phyloP scores from a whole-genome alignment of 2,888 invertebrate species.

The Drosophila bunnanda region DNA sequence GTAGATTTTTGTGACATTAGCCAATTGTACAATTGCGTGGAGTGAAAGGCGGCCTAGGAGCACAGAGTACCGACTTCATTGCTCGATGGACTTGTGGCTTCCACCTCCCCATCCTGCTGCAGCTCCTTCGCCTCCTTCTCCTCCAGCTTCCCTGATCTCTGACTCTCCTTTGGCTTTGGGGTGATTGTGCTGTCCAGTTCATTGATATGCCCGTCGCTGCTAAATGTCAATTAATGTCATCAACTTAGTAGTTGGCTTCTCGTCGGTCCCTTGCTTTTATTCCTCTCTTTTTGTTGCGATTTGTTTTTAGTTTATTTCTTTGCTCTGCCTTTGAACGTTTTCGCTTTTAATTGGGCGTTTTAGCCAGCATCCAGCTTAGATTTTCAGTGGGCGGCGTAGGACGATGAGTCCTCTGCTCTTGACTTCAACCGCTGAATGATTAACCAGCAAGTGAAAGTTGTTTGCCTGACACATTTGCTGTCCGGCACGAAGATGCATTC shows the following conservation, averaged over 20 bases:
- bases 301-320: conserved; percentile 4
- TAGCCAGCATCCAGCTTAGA: conserved; percentile 47
- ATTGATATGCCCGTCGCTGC: conserved; percentile 81
- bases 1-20: conserved; percentile 76
- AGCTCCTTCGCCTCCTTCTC: not conserved
- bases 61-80: conserved; percentile 47
- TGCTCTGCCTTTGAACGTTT: conserved; percentile 68
- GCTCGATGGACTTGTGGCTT: conserved; percentile 21
- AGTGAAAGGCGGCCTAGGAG: conserved; percentile 76
- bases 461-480: conserved; percentile 77
- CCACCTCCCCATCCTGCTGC: conserved; percentile 7
- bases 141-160: conserved; percentile 24
- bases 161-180: conserved; percentile 60
- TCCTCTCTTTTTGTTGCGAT: conserved; percentile 27
- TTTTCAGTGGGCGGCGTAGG: conserved; percentile 33
- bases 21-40: conserved; percentile 80
- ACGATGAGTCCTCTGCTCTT: conserved; percentile 58
- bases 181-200: conserved; percentile 76
- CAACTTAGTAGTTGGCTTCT: conserved; percentile 59
- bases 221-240: conserved; percentile 83
- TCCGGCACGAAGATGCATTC: conserved; percentile 37
- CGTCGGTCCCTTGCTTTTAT: conserved; percentile 27
- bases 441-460: conserved; percentile 74
- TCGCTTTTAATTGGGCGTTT: conserved; percentile 79
- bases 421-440: conserved; percentile 60